Conservation (phyloP, 2,113 vertebrate species). For the Barnardius zonarius region DNA sequence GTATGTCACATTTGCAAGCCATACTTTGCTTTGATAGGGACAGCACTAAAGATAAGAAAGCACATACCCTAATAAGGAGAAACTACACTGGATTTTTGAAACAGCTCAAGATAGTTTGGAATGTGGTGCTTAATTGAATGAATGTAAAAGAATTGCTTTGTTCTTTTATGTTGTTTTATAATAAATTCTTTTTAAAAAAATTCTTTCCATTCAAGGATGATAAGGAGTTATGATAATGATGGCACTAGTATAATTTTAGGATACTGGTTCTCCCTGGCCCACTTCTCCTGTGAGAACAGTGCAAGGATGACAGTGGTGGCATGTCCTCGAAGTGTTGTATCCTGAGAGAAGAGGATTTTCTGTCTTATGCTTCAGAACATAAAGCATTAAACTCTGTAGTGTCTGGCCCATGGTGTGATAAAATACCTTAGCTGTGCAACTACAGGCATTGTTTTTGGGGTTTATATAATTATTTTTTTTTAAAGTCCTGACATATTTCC, state of each 20-base stretch:
- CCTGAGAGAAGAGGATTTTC: neutral
- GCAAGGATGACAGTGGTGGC: neutral
- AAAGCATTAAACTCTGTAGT: neutral
- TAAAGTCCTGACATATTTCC: neutral
- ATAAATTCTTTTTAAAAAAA: constrained; percentile 37
- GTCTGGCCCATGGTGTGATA: neutral
- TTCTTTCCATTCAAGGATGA: constrained; percentile 32
- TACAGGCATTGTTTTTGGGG: neutral
- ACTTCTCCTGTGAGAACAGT: neutral
- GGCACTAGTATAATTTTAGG: neutral
- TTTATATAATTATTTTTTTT: neutral
- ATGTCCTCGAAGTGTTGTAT: neutral
- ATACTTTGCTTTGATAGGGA: neutral
- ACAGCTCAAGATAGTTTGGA: constrained; percentile 23
- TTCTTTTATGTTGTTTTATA: constrained; percentile 23
- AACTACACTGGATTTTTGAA: constrained; percentile 24
- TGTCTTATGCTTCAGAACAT: neutral
- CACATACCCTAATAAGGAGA: constrained; percentile 65
- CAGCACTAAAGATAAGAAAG: constrained; percentile 28
- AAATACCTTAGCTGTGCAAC: neutral
- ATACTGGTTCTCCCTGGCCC: neutral
- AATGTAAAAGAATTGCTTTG: constrained; percentile 39
- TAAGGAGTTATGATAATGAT: neutral
- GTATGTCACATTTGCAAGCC: neutral
- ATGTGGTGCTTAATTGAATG: constrained; percentile 56